Evolutionary conservation across 2,797 vertebrate species (phyloP).

Genomic region (Chiloscyllium punctatum): DNA sequence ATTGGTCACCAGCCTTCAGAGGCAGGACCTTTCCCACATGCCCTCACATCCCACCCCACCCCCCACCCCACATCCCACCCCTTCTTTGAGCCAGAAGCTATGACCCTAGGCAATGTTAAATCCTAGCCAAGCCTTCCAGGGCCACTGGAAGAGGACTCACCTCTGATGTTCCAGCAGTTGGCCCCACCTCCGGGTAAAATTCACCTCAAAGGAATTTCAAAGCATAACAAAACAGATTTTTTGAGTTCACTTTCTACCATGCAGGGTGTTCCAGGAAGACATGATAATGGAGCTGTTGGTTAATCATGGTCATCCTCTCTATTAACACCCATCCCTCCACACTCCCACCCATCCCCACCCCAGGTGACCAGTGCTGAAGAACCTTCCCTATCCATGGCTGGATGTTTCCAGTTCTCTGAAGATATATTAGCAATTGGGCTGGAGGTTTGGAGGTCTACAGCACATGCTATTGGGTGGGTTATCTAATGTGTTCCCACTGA

Average conservation of each 20-base stretch:
- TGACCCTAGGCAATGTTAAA: not conserved
- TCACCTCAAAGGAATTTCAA: not conserved
- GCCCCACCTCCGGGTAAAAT: not conserved
- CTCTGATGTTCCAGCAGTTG: not conserved
- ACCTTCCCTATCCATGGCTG: not conserved
- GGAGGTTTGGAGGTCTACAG: too few relatives aligned
- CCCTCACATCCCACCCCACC: too few relatives aligned
- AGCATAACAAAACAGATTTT: not conserved
- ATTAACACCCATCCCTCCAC: too few relatives aligned
- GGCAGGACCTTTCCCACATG: too few relatives aligned
- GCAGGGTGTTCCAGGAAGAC: not conserved
- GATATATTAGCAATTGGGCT: too few relatives aligned
- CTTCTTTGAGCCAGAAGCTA: not conserved
- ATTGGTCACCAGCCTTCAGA: too few relatives aligned
- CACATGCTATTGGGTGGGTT: too few relatives aligned
- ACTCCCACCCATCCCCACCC: too few relatives aligned
- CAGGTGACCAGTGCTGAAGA: not conserved
- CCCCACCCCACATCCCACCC: too few relatives aligned
- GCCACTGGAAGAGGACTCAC: not conserved
- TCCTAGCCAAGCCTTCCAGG: not conserved
- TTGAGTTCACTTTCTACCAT: not conserved
- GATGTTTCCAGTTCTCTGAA: too few relatives aligned
- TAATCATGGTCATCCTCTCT: not conserved
- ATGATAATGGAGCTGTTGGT: not conserved
- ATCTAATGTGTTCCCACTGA: too few relatives aligned